phyloP scores from a whole-genome alignment of 2,113 vertebrate genomes.

The Siphamia tubifer region DNA sequence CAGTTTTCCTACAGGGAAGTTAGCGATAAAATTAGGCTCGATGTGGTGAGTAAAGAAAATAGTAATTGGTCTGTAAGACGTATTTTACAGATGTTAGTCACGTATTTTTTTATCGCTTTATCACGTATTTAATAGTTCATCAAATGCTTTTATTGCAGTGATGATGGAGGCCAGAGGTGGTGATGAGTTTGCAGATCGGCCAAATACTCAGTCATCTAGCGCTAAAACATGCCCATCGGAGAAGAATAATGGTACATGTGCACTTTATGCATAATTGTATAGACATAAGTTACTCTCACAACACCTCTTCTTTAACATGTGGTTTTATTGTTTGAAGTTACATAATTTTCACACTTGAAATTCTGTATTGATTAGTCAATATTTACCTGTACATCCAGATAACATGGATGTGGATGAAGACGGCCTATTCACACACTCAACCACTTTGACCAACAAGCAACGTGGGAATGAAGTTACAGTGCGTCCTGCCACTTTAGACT shows the following conservation, averaged over 20 bases:
- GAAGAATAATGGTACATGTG: slow-evolving; percentile 32
- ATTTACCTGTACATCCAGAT: too few species aligned
- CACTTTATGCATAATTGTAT: background rate
- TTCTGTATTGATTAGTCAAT: background rate
- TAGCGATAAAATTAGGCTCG: slow-evolving; percentile 18
- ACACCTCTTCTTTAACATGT: background rate
- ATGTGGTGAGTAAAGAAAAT: slow-evolving; percentile 40
- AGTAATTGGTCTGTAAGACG: background rate
- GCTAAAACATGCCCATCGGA: slow-evolving; percentile 7
- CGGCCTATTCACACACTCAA: slow-evolving; percentile 80
- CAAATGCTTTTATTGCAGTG: slow-evolving; percentile 26
- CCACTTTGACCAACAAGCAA: slow-evolving; percentile 93
- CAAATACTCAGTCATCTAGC: slow-evolving; percentile 9
- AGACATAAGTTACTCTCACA: background rate
- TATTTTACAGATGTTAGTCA: background rate
- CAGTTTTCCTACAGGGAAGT: slow-evolving; percentile 69
- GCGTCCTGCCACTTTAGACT: slow-evolving; percentile 89
- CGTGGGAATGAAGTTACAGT: slow-evolving; percentile 92
- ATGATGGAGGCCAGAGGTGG: slow-evolving; percentile 57
- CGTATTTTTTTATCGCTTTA: background rate
- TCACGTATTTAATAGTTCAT: background rate
- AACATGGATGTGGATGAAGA: slow-evolving; percentile 62
- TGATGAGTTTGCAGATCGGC: slow-evolving; percentile 40
- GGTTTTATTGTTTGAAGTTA: background rate
- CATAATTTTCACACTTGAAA: background rate